phyloP scores from a whole-genome alignment of 2,113 vertebrate genomes.

The Rhombomys opimus region DNA sequence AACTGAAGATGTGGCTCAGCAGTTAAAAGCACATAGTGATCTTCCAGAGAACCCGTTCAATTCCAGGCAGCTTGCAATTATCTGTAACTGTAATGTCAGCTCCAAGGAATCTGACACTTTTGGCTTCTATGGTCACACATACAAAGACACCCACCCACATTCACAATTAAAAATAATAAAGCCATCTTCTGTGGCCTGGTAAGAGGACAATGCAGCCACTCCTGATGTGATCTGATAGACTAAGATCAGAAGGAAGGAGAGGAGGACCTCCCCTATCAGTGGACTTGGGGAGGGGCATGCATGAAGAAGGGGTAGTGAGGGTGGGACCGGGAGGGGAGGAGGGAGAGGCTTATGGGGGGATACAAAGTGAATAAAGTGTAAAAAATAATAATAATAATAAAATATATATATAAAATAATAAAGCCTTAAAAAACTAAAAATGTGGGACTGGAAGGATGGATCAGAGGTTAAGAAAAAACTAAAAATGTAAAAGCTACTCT shows the following conservation, averaged over 20 bases:
- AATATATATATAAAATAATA: too few relatives aligned
- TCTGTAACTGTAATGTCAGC: not conserved
- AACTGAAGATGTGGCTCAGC: not conserved
- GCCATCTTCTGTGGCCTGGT: not conserved
- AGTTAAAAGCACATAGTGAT: not conserved
- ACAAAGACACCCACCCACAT: not conserved
- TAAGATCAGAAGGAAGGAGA: too few relatives aligned
- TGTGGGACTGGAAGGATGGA: too few relatives aligned
- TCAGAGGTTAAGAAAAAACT: not conserved
- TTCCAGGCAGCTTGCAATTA: not conserved
- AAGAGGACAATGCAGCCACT: too few relatives aligned
- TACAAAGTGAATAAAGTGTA: too few relatives aligned
- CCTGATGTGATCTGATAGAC: too few relatives aligned
- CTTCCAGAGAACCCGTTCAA: not conserved
- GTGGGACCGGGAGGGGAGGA: too few relatives aligned
- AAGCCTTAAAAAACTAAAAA: not conserved
- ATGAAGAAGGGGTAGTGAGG: too few relatives aligned
- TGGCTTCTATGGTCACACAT: not conserved
- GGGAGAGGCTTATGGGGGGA: too few relatives aligned
- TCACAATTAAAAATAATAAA: not conserved
- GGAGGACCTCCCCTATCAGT: too few relatives aligned
- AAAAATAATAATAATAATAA: too few relatives aligned
- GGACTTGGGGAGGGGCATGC: too few relatives aligned
- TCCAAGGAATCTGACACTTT: not conserved
- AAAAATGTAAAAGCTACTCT: constrained; percentile 17